These are phyloP conservation scores for Tetramorium alpestre DNA, from an alignment of 1,140 invertebrate genomes.

Conservation along the genomic window DNA sequence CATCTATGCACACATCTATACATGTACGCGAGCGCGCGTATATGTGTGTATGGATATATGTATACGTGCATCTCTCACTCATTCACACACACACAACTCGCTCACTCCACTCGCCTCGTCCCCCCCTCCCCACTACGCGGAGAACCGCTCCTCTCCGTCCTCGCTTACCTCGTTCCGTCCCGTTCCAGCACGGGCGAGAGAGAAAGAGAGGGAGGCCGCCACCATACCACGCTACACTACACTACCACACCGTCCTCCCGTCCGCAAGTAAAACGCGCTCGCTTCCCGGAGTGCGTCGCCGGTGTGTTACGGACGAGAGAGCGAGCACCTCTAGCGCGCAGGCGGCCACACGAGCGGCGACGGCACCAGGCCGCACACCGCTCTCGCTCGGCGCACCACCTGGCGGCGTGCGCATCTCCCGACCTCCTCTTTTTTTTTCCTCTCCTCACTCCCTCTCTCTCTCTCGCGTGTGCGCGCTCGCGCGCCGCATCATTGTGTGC, in stretches of 20 bases:
- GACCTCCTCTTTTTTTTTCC: background rate
- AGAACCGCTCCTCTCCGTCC: conserved; percentile 64
- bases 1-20: background rate
- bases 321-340: conserved; percentile 35
- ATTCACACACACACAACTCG: background rate
- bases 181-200: conserved; percentile 46
- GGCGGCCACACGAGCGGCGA: conserved; percentile 66
- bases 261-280: conserved; percentile 43
- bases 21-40: too few relatives aligned
- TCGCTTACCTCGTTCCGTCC: conserved; percentile 66
- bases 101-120: background rate
- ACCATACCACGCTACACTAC: conserved; percentile 39
- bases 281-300: conserved; percentile 34
- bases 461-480: background rate
- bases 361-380: conserved; percentile 64
- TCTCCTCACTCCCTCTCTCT: background rate
- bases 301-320: conserved; percentile 40
- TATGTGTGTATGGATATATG: too few relatives aligned
- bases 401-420: conserved; percentile 72
- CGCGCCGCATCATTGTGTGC: conserved; percentile 11
- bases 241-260: background rate
- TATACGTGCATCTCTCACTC: conserved; percentile 22
- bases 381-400: conserved; percentile 67
- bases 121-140: conserved; percentile 30
- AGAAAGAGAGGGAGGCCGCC: conserved; percentile 8